Evolutionary conservation across 1,140 invertebrate genomes (phyloP).

Genomic region (Panagrolaimus sp.): DNA sequence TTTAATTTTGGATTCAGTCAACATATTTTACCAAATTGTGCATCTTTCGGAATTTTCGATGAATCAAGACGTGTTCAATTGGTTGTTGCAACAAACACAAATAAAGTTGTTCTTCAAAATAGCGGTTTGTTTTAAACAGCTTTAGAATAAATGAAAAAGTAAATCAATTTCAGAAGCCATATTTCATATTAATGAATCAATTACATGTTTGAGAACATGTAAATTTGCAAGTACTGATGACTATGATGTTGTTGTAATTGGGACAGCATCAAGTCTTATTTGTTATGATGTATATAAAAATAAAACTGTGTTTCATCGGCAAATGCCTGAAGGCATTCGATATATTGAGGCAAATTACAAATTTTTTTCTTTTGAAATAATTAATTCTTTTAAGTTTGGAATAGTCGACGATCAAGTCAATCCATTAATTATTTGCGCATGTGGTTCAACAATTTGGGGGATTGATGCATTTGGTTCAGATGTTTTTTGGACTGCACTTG

Average conservation of each 20-base stretch:
- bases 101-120: constrained; percentile 36
- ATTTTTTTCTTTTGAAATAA: neutral
- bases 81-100: constrained; percentile 38
- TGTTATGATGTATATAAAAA: constrained; percentile 40
- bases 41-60: neutral
- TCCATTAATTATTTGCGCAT: constrained; percentile 35
- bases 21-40: constrained; percentile 2
- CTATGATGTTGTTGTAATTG: constrained; percentile 35
- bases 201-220: constrained; percentile 9
- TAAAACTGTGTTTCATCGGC: constrained; percentile 40
- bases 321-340: constrained; percentile 37
- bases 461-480: constrained; percentile 29
- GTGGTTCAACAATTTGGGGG: constrained; percentile 44
- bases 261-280: constrained; percentile 31
- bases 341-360: constrained; percentile 26
- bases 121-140: constrained; percentile 19
- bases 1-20: constrained; percentile 6
- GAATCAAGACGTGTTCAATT: constrained; percentile 16
- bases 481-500: constrained; percentile 41
- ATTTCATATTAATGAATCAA: constrained; percentile 35
- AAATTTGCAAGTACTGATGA: constrained; percentile 9
- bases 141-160: neutral
- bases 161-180: constrained; percentile 32
- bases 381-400: constrained; percentile 24
- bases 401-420: constrained; percentile 25